A percentile compares a stretch with the other conserved stretches of the same genome.
Evolutionary conservation across 2,888 invertebrate species (phyloP).

Genomic region (Lepidocyrtinus sp.): DNA sequence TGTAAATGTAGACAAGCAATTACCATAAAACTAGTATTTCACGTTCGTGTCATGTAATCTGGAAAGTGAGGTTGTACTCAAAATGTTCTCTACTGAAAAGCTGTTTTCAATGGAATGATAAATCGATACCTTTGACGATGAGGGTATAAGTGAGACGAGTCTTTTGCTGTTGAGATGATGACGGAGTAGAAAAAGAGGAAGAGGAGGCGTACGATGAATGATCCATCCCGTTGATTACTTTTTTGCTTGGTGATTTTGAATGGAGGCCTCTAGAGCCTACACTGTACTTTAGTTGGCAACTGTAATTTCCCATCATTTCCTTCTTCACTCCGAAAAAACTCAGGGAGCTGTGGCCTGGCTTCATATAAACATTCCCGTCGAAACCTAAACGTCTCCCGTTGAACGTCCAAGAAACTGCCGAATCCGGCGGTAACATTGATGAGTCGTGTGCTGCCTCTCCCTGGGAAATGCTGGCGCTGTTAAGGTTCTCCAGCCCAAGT

Average conservation of each 20-base stretch:
- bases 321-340: conserved; percentile 63
- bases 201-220: conserved; percentile 46
- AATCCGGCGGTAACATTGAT: conserved; percentile 36
- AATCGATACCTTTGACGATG: conserved; percentile 67
- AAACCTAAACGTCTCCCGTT: conserved; percentile 62
- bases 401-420: conserved; percentile 60
- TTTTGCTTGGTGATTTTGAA: conserved; percentile 59
- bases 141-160: conserved; percentile 65
- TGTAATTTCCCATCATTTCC: conserved; percentile 68
- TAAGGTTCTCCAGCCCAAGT: conserved; percentile 53
- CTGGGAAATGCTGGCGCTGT: conserved; percentile 30
- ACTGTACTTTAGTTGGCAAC: conserved; percentile 63
- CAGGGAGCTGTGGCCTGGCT: conserved; percentile 64
- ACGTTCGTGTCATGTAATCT: conserved; percentile 29
- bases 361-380: conserved; percentile 64
- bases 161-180: conserved; percentile 42
- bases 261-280: conserved; percentile 44
- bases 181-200: conserved; percentile 37
- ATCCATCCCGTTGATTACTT: conserved; percentile 66
- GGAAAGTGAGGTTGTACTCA: too few species aligned
- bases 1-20: conserved; percentile 30
- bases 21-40: conserved; percentile 29
- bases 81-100: conserved; percentile 2
- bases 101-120: conserved; percentile 57
- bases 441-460: not conserved